A percentile compares a stretch with the other conserved stretches of the same genome.
These are phyloP conservation scores for Okapia johnstoni DNA, from an alignment of 2,113 vertebrate genomes.

Conservation along the genomic window DNA sequence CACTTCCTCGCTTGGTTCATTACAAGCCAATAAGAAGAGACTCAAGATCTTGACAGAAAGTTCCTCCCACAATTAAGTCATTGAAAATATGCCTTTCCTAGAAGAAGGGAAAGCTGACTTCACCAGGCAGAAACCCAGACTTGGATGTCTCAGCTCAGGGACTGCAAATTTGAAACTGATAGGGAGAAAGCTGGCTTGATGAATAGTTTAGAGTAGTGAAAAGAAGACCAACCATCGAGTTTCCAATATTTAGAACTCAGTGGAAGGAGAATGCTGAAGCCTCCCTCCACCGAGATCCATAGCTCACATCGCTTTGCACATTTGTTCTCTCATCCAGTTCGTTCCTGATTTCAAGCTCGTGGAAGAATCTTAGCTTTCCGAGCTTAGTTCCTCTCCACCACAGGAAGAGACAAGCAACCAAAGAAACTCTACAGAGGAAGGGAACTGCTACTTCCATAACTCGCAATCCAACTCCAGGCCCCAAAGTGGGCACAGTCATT, in stretches of 20 bases:
- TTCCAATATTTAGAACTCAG: not conserved
- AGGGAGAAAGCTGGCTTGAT: not conserved
- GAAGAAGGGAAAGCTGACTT: not conserved
- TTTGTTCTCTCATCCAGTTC: not conserved
- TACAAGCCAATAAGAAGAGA: not conserved
- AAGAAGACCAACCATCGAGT: not conserved
- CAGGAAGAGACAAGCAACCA: not conserved
- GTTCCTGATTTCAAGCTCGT: not conserved
- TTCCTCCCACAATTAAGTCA: not conserved
- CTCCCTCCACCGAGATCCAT: rapidly evolving
- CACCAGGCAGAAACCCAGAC: not conserved
- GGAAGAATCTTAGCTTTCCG: not conserved
- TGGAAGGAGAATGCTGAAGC: not conserved
- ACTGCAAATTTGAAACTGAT: not conserved
- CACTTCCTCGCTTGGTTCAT: not conserved
- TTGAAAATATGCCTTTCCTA: not conserved
- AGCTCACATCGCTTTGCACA: rapidly evolving
- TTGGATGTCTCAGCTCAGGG: not conserved
- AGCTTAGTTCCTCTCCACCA: not conserved
- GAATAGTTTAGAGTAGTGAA: not conserved
- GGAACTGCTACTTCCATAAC: not conserved
- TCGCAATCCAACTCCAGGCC: not conserved
- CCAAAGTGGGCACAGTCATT: not conserved
- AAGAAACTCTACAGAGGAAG: not conserved
- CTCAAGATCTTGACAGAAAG: not conserved